These are phyloP conservation scores for Melinaea marsaeus DNA, from an alignment of 2,888 invertebrate genomes.

Conservation along the genomic window DNA sequence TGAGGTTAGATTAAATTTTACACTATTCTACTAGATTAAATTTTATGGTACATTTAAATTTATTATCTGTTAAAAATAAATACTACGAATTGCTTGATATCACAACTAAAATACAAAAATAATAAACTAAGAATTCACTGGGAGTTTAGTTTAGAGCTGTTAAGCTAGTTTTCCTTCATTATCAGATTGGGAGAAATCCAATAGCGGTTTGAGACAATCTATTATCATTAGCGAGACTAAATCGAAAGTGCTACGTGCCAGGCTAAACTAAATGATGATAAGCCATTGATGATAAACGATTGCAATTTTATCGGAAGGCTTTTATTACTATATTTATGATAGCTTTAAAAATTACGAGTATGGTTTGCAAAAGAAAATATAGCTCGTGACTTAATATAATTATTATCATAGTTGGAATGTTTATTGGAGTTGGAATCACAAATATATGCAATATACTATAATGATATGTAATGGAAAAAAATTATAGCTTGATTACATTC, in stretches of 20 bases:
- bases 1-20: conserved; percentile 52
- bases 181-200: conserved; percentile 19
- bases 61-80: no score
- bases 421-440: no score
- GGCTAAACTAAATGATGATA: conserved; percentile 29
- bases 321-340: conserved; percentile 18
- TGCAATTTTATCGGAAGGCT: conserved; percentile 21
- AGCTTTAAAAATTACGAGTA: neutral
- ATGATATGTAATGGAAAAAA: no score
- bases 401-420: no score
- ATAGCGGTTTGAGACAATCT: conserved; percentile 36
- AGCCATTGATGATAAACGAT: conserved; percentile 20
- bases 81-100: neutral
- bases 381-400: no score
- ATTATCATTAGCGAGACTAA: conserved; percentile 40
- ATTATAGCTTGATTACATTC: no score
- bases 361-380: no score
- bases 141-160: neutral
- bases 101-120: neutral
- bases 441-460: no score
- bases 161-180: conserved; percentile 2
- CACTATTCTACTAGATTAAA: neutral
- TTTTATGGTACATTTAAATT: no score
- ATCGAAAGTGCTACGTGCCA: conserved; percentile 32
- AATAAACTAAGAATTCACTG: neutral